Evolutionary conservation across 2,888 invertebrate species (phyloP).

Genomic region (Entomobrya proxima): DNA sequence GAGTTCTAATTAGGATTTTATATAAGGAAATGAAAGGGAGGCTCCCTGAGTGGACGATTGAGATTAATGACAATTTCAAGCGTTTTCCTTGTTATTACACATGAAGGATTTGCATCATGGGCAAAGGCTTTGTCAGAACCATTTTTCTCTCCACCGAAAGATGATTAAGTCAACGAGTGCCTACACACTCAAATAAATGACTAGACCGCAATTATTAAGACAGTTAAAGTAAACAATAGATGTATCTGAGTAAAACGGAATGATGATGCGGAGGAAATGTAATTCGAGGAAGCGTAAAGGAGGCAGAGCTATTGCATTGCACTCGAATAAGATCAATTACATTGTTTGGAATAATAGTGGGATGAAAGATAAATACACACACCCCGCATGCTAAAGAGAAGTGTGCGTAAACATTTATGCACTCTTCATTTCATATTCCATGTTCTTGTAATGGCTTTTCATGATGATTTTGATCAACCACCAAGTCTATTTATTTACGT

Average conservation of each 20-base stretch:
- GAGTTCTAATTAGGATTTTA: constrained; percentile 32
- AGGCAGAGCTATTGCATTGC: not conserved
- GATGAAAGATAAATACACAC: not conserved
- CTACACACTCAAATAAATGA: not conserved
- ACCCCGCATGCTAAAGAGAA: not conserved
- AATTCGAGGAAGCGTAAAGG: not conserved
- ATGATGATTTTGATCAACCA: constrained; percentile 15
- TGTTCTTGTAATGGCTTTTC: constrained; percentile 5
- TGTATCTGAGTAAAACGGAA: not conserved
- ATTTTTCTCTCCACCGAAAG: not conserved
- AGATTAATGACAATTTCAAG: constrained; percentile 56
- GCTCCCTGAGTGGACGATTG: constrained; percentile 17
- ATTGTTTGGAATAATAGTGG: not conserved
- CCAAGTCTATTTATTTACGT: constrained; percentile 27
- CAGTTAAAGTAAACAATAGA: constrained; percentile 3
- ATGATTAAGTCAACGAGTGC: constrained; percentile 6
- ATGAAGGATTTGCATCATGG: constrained; percentile 42
- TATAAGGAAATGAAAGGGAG: constrained; percentile 20
- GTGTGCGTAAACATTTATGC: not conserved
- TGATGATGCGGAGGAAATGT: not conserved
- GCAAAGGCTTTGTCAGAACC: not conserved
- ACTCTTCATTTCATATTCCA: too few species aligned
- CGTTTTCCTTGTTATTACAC: constrained; percentile 41
- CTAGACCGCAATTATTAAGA: not conserved
- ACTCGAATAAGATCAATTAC: constrained; percentile 3